Percentiles rank a stretch among this genome's conserved stretches.
phyloP scores from a whole-genome alignment of 2,888 invertebrate species.

The Ischnura elegans region DNA sequence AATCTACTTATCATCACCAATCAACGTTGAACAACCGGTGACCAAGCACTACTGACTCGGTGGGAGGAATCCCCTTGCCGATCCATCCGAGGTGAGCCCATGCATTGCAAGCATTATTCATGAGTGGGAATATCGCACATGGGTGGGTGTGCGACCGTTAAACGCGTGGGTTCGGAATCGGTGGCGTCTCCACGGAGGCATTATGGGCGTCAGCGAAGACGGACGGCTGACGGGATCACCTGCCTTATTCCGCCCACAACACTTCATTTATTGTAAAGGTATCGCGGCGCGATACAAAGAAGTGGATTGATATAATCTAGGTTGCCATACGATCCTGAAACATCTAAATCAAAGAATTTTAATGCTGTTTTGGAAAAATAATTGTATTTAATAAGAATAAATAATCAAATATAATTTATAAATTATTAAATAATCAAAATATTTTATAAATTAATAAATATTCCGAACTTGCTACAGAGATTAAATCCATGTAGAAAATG shows the following conservation, averaged over 20 bases:
- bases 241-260: neutral
- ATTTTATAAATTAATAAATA: too few relatives aligned
- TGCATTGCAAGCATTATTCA: neutral
- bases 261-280: too few relatives aligned
- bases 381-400: too few relatives aligned
- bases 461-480: too few relatives aligned
- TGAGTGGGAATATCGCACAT: neutral
- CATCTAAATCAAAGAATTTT: too few relatives aligned
- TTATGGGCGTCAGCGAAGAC: neutral
- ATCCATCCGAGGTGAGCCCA: neutral
- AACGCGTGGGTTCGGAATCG: neutral
- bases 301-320: too few relatives aligned
- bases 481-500: too few relatives aligned
- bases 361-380: too few relatives aligned
- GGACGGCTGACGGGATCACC: neutral
- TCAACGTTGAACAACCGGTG: neutral
- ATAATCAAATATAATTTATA: neutral
- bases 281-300: too few relatives aligned
- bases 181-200: neutral
- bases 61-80: neutral
- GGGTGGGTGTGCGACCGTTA: constrained; percentile 24
- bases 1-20: neutral
- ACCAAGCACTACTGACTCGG: neutral
- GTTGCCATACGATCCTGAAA: too few relatives aligned
- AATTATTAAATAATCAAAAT: neutral